phyloP scores from a whole-genome alignment of 1,140 invertebrate genomes.

The Cydia pomonella region DNA sequence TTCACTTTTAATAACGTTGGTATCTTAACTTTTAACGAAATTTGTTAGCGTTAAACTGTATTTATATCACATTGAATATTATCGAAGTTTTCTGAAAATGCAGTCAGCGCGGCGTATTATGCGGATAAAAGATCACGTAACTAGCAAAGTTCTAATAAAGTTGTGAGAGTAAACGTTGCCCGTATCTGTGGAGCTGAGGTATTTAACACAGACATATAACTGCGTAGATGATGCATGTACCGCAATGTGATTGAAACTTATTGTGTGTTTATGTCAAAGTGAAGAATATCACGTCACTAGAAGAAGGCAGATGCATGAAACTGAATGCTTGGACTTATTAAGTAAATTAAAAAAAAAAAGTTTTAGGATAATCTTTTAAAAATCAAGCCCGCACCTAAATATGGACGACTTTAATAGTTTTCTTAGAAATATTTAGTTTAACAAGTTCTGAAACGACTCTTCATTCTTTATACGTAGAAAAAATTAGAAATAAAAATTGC shows the following conservation, averaged over 20 bases:
- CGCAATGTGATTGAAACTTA: neutral
- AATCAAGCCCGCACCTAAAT: no score
- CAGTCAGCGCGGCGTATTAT: conserved; percentile 21
- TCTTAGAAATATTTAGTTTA: no score
- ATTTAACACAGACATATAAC: conserved; percentile 33
- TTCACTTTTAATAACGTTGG: conserved; percentile 14
- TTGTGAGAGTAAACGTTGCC: conserved; percentile 39
- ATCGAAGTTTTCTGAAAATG: neutral
- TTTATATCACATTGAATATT: neutral
- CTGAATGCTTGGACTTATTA: no score
- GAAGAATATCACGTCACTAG: no score
- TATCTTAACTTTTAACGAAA: conserved; percentile 10
- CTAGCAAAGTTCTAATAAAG: conserved; percentile 54
- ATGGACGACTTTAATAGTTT: no score
- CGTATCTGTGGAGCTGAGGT: conserved; percentile 12
- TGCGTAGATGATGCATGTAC: neutral
- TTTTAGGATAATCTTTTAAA: no score
- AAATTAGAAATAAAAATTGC: no score
- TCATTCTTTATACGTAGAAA: no score
- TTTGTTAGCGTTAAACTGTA: neutral
- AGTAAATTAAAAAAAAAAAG: no score
- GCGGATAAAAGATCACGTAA: conserved; percentile 41
- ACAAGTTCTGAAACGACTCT: no score
- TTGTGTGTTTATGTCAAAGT: no score
- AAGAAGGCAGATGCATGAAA: no score